phyloP scores from a whole-genome alignment of 1,140 invertebrate genomes.

The Alviniconcha marisindica region DNA sequence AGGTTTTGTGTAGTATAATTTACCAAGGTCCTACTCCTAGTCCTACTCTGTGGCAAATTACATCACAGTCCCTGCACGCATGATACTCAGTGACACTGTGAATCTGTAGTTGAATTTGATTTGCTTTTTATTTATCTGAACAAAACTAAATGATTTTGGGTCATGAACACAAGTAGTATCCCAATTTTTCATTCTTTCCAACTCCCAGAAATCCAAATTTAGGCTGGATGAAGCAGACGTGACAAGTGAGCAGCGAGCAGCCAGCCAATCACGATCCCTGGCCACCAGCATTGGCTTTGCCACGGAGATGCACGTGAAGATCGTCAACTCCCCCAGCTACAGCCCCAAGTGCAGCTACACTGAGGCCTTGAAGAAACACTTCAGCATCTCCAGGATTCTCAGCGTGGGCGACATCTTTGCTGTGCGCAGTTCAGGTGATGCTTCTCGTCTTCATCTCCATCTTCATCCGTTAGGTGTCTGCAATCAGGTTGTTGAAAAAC shows the following conservation, averaged over 20 bases:
- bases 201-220: conserved; percentile 43
- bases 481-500: too few relatives aligned
- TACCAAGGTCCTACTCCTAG: too few relatives aligned
- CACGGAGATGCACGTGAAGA: conserved; percentile 59
- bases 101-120: too few relatives aligned
- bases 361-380: conserved; percentile 62
- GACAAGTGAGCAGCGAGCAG: background rate
- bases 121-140: too few relatives aligned
- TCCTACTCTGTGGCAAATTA: too few relatives aligned
- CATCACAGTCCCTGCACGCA: too few relatives aligned
- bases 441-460: too few relatives aligned
- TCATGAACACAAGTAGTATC: too few relatives aligned
- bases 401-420: conserved; percentile 64
- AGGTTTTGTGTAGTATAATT: too few relatives aligned
- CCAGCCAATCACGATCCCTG: conserved; percentile 53
- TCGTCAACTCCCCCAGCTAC: conserved; percentile 64
- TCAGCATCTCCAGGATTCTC: conserved; percentile 61
- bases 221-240: conserved; percentile 37
- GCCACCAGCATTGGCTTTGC: conserved; percentile 52
- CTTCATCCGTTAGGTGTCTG: too few relatives aligned
- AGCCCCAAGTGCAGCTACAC: conserved; percentile 52
- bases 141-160: too few relatives aligned
- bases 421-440: conserved; percentile 61
- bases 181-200: background rate
- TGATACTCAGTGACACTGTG: too few relatives aligned